phyloP scores from a whole-genome alignment of 2,888 invertebrate species.

The Arge pagana region DNA sequence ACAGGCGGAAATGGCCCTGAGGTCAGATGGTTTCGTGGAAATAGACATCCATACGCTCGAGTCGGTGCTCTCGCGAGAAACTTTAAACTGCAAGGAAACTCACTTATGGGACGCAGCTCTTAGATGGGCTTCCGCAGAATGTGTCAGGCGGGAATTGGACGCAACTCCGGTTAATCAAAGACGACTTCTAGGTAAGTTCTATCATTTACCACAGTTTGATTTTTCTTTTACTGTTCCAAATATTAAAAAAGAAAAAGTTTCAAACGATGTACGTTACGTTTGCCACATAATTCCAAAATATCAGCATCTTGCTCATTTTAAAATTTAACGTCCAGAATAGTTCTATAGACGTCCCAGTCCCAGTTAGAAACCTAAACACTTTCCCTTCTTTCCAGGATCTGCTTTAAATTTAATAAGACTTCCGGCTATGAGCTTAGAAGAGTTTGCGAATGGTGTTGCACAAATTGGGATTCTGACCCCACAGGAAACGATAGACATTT shows the following conservation, averaged over 20 bases:
- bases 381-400: slow-evolving; percentile 48
- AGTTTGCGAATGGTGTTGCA: slow-evolving; percentile 93
- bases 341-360: too few species aligned
- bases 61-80: slow-evolving; percentile 89
- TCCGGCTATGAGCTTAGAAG: slow-evolving; percentile 91
- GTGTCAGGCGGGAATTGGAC: slow-evolving; percentile 81
- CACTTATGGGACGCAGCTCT: slow-evolving; percentile 88
- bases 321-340: too few species aligned
- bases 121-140: slow-evolving; percentile 93
- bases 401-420: slow-evolving; percentile 86
- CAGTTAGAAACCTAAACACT: too few species aligned
- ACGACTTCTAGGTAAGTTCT: slow-evolving; percentile 45
- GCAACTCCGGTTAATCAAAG: slow-evolving; percentile 73
- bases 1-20: slow-evolving; percentile 94
- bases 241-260: too few species aligned
- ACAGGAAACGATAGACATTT: slow-evolving; percentile 93
- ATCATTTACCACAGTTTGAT: not conserved
- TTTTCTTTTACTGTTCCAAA: not conserved
- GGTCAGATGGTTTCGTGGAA: slow-evolving; percentile 94
- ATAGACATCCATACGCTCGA: slow-evolving; percentile 92
- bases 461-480: slow-evolving; percentile 90
- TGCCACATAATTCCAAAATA: slow-evolving; percentile 12
- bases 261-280: too few species aligned
- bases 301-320: too few species aligned
- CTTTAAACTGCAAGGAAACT: slow-evolving; percentile 93